Evolutionary conservation across 2,113 vertebrate species (phyloP).

Genomic region (Okapia johnstoni): DNA sequence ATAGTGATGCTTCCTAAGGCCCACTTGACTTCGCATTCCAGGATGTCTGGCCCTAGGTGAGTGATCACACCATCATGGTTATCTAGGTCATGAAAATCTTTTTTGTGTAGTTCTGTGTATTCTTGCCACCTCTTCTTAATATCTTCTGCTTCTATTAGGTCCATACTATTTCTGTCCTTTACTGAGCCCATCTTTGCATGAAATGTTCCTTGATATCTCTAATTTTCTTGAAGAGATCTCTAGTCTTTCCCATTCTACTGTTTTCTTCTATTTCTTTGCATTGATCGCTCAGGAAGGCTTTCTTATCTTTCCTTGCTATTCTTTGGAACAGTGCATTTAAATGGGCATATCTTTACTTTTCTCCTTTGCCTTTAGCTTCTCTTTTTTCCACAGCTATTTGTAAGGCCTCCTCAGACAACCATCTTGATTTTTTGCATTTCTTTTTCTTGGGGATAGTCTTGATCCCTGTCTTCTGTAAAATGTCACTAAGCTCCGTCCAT

Average conservation of each 20-base stretch:
- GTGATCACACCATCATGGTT: background rate
- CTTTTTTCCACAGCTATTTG: no score
- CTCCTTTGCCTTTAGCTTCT: no score
- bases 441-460: no score
- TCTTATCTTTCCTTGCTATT: no score
- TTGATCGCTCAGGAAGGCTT: no score
- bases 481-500: no score
- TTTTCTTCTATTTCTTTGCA: no score
- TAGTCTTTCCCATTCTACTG: background rate
- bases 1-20: background rate
- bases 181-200: background rate
- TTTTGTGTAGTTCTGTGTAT: background rate
- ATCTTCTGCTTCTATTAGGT: background rate
- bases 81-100: background rate
- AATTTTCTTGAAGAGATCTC: background rate
- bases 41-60: background rate
- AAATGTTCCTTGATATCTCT: background rate
- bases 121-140: background rate
- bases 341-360: no score
- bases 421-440: no score
- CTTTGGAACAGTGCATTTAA: no score
- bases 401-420: no score
- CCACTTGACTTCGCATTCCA: background rate
- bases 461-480: no score
- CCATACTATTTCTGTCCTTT: background rate